A percentile compares a stretch with the other conserved stretches of the same genome.
phyloP scores from a whole-genome alignment of 2,888 invertebrate species.

The Sialis lutaria region DNA sequence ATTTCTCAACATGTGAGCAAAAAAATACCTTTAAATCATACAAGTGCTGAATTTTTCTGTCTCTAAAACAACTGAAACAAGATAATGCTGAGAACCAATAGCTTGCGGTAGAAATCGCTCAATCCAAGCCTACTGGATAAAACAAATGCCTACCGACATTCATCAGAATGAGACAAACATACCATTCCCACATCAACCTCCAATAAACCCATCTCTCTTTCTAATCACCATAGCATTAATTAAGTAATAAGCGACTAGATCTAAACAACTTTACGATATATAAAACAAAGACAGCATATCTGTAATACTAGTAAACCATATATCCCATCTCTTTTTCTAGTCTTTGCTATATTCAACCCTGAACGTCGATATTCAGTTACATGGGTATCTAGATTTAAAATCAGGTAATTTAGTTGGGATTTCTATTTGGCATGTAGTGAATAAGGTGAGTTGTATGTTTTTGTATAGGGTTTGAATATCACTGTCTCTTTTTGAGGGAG shows the following conservation, averaged over 20 bases:
- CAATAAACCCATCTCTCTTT: neutral
- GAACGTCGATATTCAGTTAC: neutral
- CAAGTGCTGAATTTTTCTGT: no score
- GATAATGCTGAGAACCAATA: conserved; percentile 7
- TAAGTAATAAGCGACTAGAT: no score
- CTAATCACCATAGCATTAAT: neutral
- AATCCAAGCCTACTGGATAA: conserved; percentile 1
- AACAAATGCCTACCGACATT: neutral
- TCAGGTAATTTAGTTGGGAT: no score
- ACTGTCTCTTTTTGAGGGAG: neutral
- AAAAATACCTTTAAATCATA: no score
- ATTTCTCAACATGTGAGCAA: no score
- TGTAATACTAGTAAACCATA: no score
- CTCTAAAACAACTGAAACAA: neutral
- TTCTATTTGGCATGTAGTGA: neutral
- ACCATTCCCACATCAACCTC: neutral
- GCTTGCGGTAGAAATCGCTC: conserved; percentile 3
- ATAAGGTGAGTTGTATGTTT: neutral
- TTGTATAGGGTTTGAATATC: neutral
- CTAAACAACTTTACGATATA: no score
- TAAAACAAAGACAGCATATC: no score
- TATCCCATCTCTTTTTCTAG: no score
- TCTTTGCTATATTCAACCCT: neutral
- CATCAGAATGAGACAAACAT: neutral
- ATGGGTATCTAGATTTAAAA: neutral